Evolutionary conservation across 2,113 vertebrate genomes (phyloP), one percentile per base, ranked within the genome.

Genomic region (Helogale parvula): DNA sequence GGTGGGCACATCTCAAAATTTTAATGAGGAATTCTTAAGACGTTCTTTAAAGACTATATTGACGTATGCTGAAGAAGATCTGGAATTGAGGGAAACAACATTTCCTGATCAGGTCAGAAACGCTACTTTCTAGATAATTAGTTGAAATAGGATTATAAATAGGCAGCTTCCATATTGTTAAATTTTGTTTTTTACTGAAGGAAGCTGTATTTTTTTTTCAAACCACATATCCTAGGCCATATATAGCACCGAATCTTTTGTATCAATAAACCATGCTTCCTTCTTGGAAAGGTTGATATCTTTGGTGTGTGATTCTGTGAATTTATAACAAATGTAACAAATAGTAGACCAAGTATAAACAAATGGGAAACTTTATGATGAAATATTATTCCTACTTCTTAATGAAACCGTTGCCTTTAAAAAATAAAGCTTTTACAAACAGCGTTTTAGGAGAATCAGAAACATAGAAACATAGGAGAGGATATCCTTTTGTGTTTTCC

Each of bases 1-100:
- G 98, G 99, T 99, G 98, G 99, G 99, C 81, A 99, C 99, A 0
- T 99, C 99, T 92, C 99, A 99, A 97, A 99, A 99, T 98, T 99
- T 99, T 97, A 99, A 99, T 50, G 99, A 99, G 96, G 99, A 99
- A 97, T 99, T 99, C 96, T 98, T 99, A 93, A 98, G 99, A 35
- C 99, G 99, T 71, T 99, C 99, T 69, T 97, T 99, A 29, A 99
- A 99, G 98, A 99, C 99, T 66, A 99, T 99, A 96, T 98, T 99
- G 90, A 99, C 99, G 0, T 99, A 99, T 4, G 99, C 99, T 72
- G 99, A 99, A 93, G 99, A 99, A 92, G 99, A 99, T 97, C 98
- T 99, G 97, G 99, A 99, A 93, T 98, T 99, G 8, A 98, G 99
- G 85, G 99, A 99, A 94, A 99, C 99, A 68, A 99, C 99, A 0